Evolutionary conservation across 2,888 invertebrate genomes (phyloP), one percentile per base, ranked within the genome.

Genomic region (Pyrrhosoma nymphula): DNA sequence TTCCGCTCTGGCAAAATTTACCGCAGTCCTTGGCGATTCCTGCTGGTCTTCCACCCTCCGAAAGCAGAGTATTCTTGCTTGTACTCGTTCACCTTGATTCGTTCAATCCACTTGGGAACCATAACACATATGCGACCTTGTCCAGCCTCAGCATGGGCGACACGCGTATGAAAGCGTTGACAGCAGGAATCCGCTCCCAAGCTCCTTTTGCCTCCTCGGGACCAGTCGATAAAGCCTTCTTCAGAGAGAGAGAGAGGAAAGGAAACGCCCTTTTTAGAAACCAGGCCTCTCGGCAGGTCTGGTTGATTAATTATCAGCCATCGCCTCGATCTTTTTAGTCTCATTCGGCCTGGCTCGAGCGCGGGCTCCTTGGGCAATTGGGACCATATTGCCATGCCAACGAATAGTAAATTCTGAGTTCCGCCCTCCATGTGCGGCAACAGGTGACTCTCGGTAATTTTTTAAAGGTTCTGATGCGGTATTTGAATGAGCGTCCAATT

Each of bases 241-340:
- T 35, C 82, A 35, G 35, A 6, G 47, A 47, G 47, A 47, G 47
- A 47, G 47, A 0, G 30, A 18, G 82, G 16, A 82, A 82, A 35
- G 82, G 82, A 82, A 82, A 82, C 82, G 82, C 82, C 82, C 82
- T 82, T 82, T 82, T 82, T 35, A 69, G 82, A 82, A 82, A 35
- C 35, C 82, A 35, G 35, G 35, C 82, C 82, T 82, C 82, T 82
- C 35, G 82, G 14, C 82, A 3, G 75, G 82, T 82, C 35, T 35
- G 82, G 35, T 35, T 0, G 16, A 35, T 82, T 82, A 82, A 82
- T 82, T 35, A 26, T 35, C 35, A 35, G 35, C 16, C 16, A 35
- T 82, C 82, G 35, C 35, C 82, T 14, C 26, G 69, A 69, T 26
- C 20, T 69, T 23, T 8, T 26, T 8, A 26, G 69, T 20, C 20